Conservation (phyloP, 1,140 invertebrate genomes). For the Cardiocondyla obscurior region DNA sequence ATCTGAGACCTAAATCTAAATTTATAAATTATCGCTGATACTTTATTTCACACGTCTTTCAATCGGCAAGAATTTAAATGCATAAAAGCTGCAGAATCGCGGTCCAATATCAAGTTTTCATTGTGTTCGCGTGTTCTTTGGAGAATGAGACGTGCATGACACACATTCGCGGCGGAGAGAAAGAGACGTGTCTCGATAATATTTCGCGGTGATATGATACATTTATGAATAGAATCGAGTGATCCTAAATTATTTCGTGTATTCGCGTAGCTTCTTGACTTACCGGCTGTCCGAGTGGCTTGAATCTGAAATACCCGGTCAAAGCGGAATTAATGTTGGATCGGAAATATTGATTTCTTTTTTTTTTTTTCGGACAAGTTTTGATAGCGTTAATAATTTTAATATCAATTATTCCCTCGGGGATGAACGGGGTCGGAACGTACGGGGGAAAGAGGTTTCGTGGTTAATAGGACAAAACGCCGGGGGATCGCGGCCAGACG, state of each 20-base stretch:
- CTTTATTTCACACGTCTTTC: not conserved
- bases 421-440: not conserved
- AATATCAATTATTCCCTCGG: not conserved
- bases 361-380: not conserved
- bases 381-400: not conserved
- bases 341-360: not conserved
- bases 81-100: not conserved
- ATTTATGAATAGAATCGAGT: not conserved
- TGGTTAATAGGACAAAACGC: conserved; percentile 15
- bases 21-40: not conserved
- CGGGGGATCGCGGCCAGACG: conserved; percentile 21
- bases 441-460: not conserved
- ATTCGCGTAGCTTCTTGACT: not conserved
- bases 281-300: not conserved
- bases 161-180: not conserved
- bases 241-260: not conserved
- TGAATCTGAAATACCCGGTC: not conserved
- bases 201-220: not conserved
- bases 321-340: conserved; percentile 3
- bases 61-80: not conserved
- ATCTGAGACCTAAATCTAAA: not conserved
- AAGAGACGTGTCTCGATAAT: not conserved
- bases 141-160: not conserved
- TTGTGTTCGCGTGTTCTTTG: not conserved
- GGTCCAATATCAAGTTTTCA: not conserved